Evolutionary conservation across 2,888 invertebrate genomes (phyloP), one percentile per base, ranked within the genome.

Genomic region (Dryocosmus kuriphilus): DNA sequence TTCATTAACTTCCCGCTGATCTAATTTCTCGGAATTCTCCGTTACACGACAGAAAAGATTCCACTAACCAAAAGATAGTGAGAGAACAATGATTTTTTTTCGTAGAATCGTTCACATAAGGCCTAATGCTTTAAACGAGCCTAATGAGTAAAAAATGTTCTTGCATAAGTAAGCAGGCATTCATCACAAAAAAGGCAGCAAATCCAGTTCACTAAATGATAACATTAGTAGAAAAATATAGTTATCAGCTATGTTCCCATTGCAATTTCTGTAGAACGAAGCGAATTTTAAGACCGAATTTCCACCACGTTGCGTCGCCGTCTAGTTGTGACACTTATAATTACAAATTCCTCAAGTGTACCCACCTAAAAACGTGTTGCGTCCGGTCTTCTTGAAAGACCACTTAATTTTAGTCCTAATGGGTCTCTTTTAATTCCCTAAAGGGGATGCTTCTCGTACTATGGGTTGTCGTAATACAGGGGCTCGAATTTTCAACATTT

Each of bases 1-100:
- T n/a, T 51, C 51, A 51, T n/a, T n/a, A n/a, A 51, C 51, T 51
- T 51, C n/a, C n/a, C n/a, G 51, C 8, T 51, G 51, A n/a, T 51
- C n/a, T n/a, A 7, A 51, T 51, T 51, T 51, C 51, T 51, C n/a
- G 19, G 51, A n/a, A 51, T 51, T 51, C 2, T 8, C 2, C n/a
- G n/a, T 51, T 51, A 8, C 51, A 2, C 7, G 7, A 51, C n/a
- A 7, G 11, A 51, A 51, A 51, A 51, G 19, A 51, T 51, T 51
- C 51, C n/a, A 51, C 51, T 38, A 11, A 8, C 51, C n/a, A 51
- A n/a, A 51, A n/a, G 51, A 51, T 51, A 51, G n/a, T 51, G 1
- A n/a, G 51, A 51, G 8, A 51, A 51, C 8, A 51, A 51, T 51
- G 7, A n/a, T n/a, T n/a, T n/a, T n/a, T 51, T n/a, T 51, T 51